phyloP scores from a whole-genome alignment of 2,888 invertebrate genomes.

The Trisateles emortualis region DNA sequence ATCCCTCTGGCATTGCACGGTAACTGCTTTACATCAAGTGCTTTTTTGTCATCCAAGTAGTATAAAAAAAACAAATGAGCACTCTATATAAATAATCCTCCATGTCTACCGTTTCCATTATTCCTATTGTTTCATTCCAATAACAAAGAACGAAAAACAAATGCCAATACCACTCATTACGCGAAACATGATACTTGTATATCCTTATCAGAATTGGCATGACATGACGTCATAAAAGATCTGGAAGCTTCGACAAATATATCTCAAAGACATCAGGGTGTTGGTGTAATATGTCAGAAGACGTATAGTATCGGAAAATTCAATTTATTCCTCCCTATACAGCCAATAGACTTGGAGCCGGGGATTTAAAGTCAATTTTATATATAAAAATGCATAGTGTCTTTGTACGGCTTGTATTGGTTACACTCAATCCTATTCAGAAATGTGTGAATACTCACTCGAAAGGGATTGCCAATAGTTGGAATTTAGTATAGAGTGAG shows the following conservation, averaged over 20 bases:
- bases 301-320: slow-evolving; percentile 52
- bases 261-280: neutral
- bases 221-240: slow-evolving; percentile 25
- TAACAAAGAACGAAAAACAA: slow-evolving; percentile 21
- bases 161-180: slow-evolving; percentile 29
- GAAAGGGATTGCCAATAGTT: slow-evolving; percentile 15
- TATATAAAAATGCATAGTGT: slow-evolving; percentile 51
- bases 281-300: slow-evolving; percentile 23
- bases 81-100: neutral
- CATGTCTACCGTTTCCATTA: neutral
- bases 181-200: slow-evolving; percentile 7
- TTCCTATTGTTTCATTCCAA: slow-evolving; percentile 4
- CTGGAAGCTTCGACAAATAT: slow-evolving; percentile 28
- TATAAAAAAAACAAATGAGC: neutral
- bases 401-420: slow-evolving; percentile 31
- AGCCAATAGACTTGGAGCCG: slow-evolving; percentile 57
- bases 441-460: slow-evolving; percentile 11
- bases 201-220: slow-evolving; percentile 27
- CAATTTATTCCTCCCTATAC: slow-evolving; percentile 64
- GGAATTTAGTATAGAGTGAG: neutral
- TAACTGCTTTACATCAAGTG: too few relatives aligned
- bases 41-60: too few relatives aligned
- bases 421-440: slow-evolving; percentile 29
- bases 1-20: too few relatives aligned
- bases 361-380: slow-evolving; percentile 71